Conservation (phyloP, 2,113 vertebrate genomes). For the Choloepus hoffmanni region DNA sequence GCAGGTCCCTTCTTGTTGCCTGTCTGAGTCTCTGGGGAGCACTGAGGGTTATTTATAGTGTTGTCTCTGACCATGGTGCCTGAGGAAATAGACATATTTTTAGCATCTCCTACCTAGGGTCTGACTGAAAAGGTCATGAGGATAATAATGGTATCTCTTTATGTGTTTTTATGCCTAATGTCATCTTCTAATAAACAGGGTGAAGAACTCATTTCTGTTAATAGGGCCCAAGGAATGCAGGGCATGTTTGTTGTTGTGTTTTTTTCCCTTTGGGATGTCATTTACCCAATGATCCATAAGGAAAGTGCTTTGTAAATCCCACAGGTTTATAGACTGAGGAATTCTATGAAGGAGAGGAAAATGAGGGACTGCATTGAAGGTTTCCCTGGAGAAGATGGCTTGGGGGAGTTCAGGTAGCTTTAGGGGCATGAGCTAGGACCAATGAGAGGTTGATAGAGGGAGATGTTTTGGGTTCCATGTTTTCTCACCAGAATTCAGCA, state of each 20-base stretch:
- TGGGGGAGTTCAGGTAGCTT: not conserved
- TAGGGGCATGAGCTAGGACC: not conserved
- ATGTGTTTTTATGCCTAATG: slow-evolving; percentile 58
- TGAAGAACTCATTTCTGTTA: slow-evolving; percentile 68
- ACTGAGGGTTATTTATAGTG: slow-evolving; percentile 60
- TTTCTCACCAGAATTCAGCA: not conserved
- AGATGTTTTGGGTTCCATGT: not conserved
- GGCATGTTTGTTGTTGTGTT: not conserved
- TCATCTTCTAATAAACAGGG: slow-evolving; percentile 64
- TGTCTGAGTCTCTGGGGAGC: slow-evolving; percentile 59
- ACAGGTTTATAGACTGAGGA: not conserved
- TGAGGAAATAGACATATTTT: slow-evolving; percentile 65
- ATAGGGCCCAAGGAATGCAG: not conserved
- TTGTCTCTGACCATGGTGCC: slow-evolving; percentile 53
- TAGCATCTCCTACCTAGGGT: slow-evolving; percentile 51
- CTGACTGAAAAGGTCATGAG: slow-evolving; percentile 66
- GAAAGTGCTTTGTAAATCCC: slow-evolving; percentile 40
- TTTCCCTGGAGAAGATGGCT: not conserved
- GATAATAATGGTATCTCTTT: too few species aligned
- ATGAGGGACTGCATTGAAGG: not conserved
- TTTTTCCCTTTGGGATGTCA: not conserved
- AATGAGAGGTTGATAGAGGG: not conserved
- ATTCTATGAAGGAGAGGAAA: slow-evolving; percentile 14
- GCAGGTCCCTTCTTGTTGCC: slow-evolving; percentile 27
- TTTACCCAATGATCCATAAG: slow-evolving; percentile 29